Conservation (phyloP, 2,113 vertebrate species). For the Leptosomus discolor region DNA sequence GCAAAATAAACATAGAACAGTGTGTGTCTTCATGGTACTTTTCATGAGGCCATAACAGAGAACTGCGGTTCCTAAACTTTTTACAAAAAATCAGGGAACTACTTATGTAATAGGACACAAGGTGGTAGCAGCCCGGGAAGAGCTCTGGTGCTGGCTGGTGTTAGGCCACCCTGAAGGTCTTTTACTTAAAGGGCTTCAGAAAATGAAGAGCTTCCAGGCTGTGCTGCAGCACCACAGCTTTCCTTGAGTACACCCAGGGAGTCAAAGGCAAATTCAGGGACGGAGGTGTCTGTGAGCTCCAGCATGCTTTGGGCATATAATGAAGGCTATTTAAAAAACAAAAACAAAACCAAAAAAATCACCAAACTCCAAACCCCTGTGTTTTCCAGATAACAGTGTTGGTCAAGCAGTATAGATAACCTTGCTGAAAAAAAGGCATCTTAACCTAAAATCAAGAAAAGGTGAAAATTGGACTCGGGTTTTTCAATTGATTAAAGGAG, state of each 20-base stretch:
- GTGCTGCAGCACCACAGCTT: neutral
- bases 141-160: neutral
- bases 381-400: neutral
- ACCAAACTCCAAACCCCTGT: rapidly evolving
- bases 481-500: neutral
- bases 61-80: rapidly evolving
- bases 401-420: neutral
- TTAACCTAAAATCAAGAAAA: neutral
- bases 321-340: neutral
- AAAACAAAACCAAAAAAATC: neutral
- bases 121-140: rapidly evolving
- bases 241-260: neutral
- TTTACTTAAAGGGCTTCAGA: neutral
- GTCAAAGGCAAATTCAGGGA: neutral
- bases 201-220: neutral
- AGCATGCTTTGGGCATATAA: neutral
- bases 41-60: neutral
- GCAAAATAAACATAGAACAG: neutral
- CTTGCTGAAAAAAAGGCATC: neutral
- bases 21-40: neutral
- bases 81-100: rapidly evolving
- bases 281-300: neutral
- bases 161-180: neutral
- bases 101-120: rapidly evolving
- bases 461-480: neutral